A percentile compares a stretch with the other conserved stretches of the same genome.
Conservation (phyloP, 2,888 invertebrate species). For the Cataglyphis rosenhaueri region DNA sequence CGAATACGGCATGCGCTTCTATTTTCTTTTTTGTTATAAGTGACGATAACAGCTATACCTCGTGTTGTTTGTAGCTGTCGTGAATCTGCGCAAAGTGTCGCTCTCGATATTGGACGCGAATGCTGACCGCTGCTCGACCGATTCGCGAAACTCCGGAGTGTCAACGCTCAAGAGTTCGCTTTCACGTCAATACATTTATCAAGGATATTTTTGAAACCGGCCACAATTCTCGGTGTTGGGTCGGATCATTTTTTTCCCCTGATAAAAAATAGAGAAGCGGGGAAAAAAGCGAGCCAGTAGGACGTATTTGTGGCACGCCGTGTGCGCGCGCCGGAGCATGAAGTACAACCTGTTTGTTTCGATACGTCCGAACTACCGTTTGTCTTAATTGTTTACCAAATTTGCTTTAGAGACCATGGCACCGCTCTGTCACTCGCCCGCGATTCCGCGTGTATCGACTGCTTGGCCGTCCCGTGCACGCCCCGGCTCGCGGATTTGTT, state of each 20-base stretch:
- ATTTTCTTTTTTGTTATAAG: not conserved
- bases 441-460: conserved; percentile 72
- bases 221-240: conserved; percentile 38
- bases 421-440: conserved; percentile 65
- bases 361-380: conserved; percentile 68
- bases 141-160: conserved; percentile 47
- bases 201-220: conserved; percentile 60
- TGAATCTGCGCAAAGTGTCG: conserved; percentile 25
- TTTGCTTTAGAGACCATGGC: conserved; percentile 68
- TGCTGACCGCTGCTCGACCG: conserved; percentile 39
- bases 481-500: conserved; percentile 81
- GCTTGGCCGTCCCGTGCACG: conserved; percentile 76
- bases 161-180: conserved; percentile 46
- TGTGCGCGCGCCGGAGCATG: conserved; percentile 42
- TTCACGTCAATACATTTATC: conserved; percentile 65
- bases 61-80: conserved; percentile 45
- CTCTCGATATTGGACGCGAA: conserved; percentile 29
- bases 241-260: conserved; percentile 19
- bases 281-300: conserved; percentile 49
- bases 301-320: conserved; percentile 65
- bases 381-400: conserved; percentile 76
- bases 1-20: not conserved
- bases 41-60: conserved; percentile 30
- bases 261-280: conserved; percentile 33
- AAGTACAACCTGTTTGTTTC: conserved; percentile 70